Base-by-base conservation (phyloP, 1,140 invertebrate genomes). In the Bursaphelenchus mucronatus region DNA sequence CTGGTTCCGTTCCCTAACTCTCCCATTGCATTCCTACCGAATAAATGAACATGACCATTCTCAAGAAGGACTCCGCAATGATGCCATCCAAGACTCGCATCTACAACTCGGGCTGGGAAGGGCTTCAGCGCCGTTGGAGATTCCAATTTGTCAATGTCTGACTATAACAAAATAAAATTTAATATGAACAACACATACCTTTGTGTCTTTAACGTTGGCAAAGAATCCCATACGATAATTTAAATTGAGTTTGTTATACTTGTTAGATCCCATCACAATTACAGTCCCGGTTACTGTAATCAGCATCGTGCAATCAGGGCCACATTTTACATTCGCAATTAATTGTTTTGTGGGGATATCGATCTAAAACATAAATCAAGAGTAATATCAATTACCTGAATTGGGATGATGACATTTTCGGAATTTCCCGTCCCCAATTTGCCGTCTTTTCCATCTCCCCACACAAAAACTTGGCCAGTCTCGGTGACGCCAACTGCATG, bases 171-270 rank as follows among this genome's bases (percentile, higher is more conserved):
- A 41, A 63, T 47, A 0, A 44, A 44, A 5, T 11, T 45, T 64
- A 64, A 47, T 49, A 45, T 55, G 47, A 64, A 21, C 55, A 54
- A 13, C 41, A 63, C 15, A 57, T 8, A 47, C 13, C 63, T 64
- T 70, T 69, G 71, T 67, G 66, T 76, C 54, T 53, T 67, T 52
- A 69, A 67, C 49, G 68, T 73, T 67, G 52, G 71, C 64, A 64
- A 85, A 82, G 68, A 86, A 85, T 0, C 85, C 84, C 46, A 80
- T 78, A 49, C 83, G 83, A 59, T 83, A 83, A 66, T 85, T 84
- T 11, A 89, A 82, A 30, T 87, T 88, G 0, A 90, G 82, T 80
- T 88, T 88, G 74, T 89, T 89, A 73, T 86, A 82, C 44, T 83
- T 81, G 77, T 90, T 90, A 52, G 82, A 85, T 21, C 89, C 89